A percentile compares a stretch with the other conserved stretches of the same genome.
phyloP scores from a whole-genome alignment of 2,113 vertebrate genomes.

The Alethe diademata region DNA sequence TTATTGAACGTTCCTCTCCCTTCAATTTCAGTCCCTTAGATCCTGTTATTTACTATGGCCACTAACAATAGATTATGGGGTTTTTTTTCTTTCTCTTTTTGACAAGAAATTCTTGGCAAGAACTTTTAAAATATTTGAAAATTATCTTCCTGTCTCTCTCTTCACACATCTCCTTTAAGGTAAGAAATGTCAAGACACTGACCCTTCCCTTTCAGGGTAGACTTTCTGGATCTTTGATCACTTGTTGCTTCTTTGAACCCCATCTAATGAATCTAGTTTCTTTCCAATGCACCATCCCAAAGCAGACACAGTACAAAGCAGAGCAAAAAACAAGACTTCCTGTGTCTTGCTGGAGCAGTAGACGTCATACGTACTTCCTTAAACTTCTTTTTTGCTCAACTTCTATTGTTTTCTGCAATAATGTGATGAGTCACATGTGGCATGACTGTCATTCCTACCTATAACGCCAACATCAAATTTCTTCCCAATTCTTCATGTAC shows the following conservation, averaged over 20 bases:
- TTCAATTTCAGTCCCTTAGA: neutral
- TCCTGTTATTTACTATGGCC: neutral
- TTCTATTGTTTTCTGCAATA: neutral
- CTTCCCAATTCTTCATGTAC: neutral
- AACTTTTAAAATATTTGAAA: neutral
- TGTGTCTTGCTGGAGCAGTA: neutral
- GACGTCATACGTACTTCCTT: neutral
- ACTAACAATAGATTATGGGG: neutral
- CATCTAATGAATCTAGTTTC: neutral
- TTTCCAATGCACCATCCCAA: neutral
- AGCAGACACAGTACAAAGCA: neutral
- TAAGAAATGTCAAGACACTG: neutral
- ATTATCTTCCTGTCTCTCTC: neutral
- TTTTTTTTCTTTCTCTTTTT: neutral
- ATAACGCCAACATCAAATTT: neutral
- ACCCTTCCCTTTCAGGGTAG: neutral
- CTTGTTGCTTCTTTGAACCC: neutral
- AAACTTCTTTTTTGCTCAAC: neutral
- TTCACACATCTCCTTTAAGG: neutral
- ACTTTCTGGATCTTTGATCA: neutral
- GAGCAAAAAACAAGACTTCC: neutral
- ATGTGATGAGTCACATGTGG: rapidly evolving
- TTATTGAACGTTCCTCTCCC: neutral
- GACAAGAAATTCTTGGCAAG: neutral
- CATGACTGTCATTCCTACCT: neutral